Base-by-base conservation (phyloP, 2,113 vertebrate genomes). In the Campylomormyrus tamandua region DNA sequence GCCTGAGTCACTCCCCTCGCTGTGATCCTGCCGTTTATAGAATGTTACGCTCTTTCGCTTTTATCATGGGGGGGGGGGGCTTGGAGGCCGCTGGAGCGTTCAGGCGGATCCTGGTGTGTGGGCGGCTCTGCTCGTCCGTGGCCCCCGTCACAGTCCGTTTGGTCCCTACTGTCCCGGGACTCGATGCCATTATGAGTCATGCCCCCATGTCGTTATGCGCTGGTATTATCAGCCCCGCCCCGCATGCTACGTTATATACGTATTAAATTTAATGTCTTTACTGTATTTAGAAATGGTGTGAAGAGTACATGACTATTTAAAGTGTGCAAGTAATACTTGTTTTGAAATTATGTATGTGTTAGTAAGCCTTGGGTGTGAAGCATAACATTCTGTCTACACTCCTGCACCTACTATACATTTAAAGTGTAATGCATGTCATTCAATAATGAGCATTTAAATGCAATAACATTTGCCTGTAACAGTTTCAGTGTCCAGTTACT, bases 1-100 rank as follows among this genome's bases (percentile, higher is more conserved):
- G 39, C 21, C 35, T 66, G 56, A 45, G 39, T 87, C 50, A 62
- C 52, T 19, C 87, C 56, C 39, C 49, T 46, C 49, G 13, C 86
- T 90, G 48, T 88, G 74, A 83, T 88, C 90, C 77, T 66, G 87
- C 66, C 42, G 35, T 90, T 74, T 88, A 58, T 62, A 87, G 49
- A 35, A 48, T 66, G 56, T 87, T 74, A 90, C 84, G 21, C 42
- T 77, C 17, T 27, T 66, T 90, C 39, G 48, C 19, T 80, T 87
- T 50, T 62, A 86, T 62, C 19, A 31, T 87, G 7, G 19, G 11
- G 62, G 85, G 35, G 35, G 39, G 7, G 19, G 11, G 42, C 9
- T 7, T 6, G 19, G n/a, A 88, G 19, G 15, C 27, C 27, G 35
- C 39, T 21, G 35, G 24, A 87, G 50, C 49, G 3, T 87, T 19